Conservation (phyloP, 2,888 invertebrate genomes). For the Maniola hyperantus region DNA sequence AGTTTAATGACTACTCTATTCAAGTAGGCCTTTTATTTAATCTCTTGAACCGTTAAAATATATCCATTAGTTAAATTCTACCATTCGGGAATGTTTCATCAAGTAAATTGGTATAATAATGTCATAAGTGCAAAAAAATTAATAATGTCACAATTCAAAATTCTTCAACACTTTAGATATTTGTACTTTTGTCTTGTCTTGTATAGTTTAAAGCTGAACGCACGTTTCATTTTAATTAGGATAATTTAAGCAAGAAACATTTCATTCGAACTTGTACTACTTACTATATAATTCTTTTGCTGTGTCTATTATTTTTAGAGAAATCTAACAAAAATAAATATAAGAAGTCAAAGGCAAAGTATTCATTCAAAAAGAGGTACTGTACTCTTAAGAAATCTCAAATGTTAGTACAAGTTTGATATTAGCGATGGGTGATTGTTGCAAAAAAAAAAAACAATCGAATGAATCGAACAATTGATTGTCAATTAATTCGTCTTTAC, state of each 20-base stretch:
- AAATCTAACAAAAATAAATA: too few species aligned
- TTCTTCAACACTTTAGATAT: background rate
- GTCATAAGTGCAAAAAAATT: background rate
- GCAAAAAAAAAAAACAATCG: too few species aligned
- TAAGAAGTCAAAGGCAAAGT: too few species aligned
- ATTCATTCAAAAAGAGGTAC: too few species aligned
- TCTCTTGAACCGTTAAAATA: constrained; percentile 1
- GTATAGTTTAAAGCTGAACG: background rate
- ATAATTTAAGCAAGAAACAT: too few species aligned
- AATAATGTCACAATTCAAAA: background rate
- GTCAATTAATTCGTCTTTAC: too few species aligned
- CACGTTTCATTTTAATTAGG: too few species aligned
- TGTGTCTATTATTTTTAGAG: too few species aligned
- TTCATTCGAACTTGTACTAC: too few species aligned
- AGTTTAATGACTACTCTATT: background rate
- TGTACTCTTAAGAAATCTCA: background rate
- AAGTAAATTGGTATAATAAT: background rate
- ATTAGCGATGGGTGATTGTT: too few species aligned
- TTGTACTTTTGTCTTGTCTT: background rate
- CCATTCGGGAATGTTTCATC: background rate
- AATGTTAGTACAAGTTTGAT: background rate
- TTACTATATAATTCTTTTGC: too few species aligned
- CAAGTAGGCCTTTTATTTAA: constrained; percentile 7
- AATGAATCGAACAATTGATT: too few species aligned
- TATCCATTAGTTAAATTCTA: background rate